Base-by-base conservation (phyloP, 2,797 vertebrate genomes). In the Sciaenops ocellatus region DNA sequence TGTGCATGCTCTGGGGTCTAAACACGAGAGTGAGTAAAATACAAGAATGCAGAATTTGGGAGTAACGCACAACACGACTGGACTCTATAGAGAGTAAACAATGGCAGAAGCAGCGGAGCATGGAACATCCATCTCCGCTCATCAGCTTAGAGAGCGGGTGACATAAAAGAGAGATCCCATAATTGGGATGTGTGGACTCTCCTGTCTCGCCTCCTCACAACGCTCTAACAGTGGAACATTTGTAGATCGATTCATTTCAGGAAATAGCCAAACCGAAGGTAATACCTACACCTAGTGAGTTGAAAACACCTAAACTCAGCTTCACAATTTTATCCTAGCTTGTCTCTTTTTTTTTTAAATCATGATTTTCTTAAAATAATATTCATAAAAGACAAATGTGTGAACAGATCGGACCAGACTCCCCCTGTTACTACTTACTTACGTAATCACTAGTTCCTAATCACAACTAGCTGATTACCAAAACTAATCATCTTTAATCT, bases 101-200 rank as follows among this genome's bases (percentile, higher is more conserved):
- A 93, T 79, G 71, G 88, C 56, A n/a, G 83, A 34, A 47, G 85
- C 89, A 81, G 78, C 47, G 24, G 75, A 87, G 87, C 89, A 55
- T 75, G 69, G 79, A 69, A 73, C 84, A 46, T 75, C 83, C 84
- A 74, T 89, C 88, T 87, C 85, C 20, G 26, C 63, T 84, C 85
- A 85, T 83, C 80, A 71, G 59, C 82, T 56, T 51, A 69, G 70
- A 69, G 79, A 82, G 30, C 30, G 67, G 75, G 74, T 15, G 6
- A 68, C 63, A 83, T 87, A 76, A 90, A 87, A 87, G 85, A 83
- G 69, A 65, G 67, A 79, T 70, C 78, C 76, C 70, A 70, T 91
- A 90, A 93, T 87, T 91, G 87, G 79, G 47, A 69, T 80, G 76
- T 46, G 76, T 64, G 82, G 68, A 69, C 78, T 75, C 48, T 72